Evolutionary conservation across 2,888 invertebrate species (phyloP).

Genomic region (Cryptops parisi): DNA sequence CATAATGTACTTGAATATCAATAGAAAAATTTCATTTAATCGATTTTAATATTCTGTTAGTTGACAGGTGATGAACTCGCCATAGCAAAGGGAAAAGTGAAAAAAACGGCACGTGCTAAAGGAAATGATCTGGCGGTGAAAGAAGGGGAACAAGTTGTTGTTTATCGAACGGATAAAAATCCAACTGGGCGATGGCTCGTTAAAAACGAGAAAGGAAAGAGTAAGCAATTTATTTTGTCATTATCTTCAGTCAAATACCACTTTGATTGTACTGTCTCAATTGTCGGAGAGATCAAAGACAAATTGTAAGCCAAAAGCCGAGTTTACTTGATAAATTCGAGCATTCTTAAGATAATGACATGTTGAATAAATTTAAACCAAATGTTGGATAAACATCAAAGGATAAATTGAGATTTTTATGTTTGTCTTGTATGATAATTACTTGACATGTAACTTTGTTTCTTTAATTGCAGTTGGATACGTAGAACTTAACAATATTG

Average conservation of each 20-base stretch:
- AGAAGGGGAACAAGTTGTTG: neutral
- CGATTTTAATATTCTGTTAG: no score
- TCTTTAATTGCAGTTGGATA: conserved; percentile 19
- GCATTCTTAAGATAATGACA: neutral
- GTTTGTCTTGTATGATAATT: no score
- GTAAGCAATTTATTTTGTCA: neutral
- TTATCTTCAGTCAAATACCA: neutral
- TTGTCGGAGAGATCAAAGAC: neutral
- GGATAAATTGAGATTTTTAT: no score
- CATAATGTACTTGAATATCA: no score
- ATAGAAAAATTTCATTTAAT: no score
- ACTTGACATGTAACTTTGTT: no score
- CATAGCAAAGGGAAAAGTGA: neutral
- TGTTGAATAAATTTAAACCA: neutral
- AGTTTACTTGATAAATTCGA: neutral
- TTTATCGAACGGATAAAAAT: neutral
- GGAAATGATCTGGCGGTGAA: neutral
- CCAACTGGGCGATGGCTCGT: conserved; percentile 4
- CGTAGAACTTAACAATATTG: conserved; percentile 15
- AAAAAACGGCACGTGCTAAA: neutral
- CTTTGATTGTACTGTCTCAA: neutral
- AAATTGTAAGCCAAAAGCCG: neutral
- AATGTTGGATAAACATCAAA: neutral
- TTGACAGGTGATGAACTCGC: neutral
- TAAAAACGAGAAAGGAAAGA: conserved; percentile 1